Conservation (phyloP, 2,797 vertebrate genomes). For the Molossus alvarezi region DNA sequence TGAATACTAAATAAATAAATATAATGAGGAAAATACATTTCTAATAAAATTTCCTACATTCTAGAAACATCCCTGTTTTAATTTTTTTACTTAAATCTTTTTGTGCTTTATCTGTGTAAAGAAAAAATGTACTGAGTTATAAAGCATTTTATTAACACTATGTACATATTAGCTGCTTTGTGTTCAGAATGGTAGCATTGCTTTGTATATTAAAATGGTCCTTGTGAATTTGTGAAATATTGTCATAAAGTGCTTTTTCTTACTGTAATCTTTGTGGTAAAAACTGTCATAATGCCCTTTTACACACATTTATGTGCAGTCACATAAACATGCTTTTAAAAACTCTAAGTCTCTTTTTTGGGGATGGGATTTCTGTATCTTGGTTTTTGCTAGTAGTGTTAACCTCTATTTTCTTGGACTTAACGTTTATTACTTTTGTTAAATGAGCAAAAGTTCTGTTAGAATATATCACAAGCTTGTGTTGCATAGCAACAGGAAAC, state of each 20-base stretch:
- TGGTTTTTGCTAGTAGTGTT: neutral
- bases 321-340: slow-evolving; percentile 93
- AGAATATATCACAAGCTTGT: slow-evolving; percentile 49
- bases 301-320: slow-evolving; percentile 92
- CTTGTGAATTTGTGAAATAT: slow-evolving; percentile 93
- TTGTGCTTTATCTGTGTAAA: slow-evolving; percentile 89
- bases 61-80: slow-evolving; percentile 89
- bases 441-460: slow-evolving; percentile 58
- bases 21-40: slow-evolving; percentile 83
- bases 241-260: slow-evolving; percentile 93
- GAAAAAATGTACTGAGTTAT: slow-evolving; percentile 89
- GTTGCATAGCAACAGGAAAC: slow-evolving; percentile 33
- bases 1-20: slow-evolving; percentile 86
- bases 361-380: slow-evolving; percentile 69
- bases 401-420: slow-evolving; percentile 54
- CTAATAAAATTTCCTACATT: slow-evolving; percentile 86
- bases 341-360: slow-evolving; percentile 90
- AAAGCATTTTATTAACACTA: slow-evolving; percentile 93
- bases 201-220: slow-evolving; percentile 94
- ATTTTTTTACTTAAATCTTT: slow-evolving; percentile 83
- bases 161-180: slow-evolving; percentile 93
- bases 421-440: slow-evolving; percentile 70
- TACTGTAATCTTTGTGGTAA: slow-evolving; percentile 93
- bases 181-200: slow-evolving; percentile 92
- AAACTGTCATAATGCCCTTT: slow-evolving; percentile 92